Evolutionary conservation across 2,888 invertebrate genomes (phyloP), one percentile per base, ranked within the genome.

Genomic region (Amphipoea oculea): DNA sequence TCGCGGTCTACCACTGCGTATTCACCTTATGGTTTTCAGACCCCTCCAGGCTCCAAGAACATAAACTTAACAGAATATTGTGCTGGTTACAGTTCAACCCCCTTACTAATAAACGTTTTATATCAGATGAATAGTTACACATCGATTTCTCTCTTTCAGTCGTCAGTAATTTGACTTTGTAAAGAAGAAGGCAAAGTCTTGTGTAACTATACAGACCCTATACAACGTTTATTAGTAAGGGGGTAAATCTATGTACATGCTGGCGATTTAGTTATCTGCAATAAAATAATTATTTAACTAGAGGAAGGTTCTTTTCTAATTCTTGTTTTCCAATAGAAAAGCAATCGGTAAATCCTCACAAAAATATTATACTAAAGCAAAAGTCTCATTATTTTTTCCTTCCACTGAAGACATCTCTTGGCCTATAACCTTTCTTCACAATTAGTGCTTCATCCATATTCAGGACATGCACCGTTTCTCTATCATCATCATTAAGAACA

Each of bases 401-500:
- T 48, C 5, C 11, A 14, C 36, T n/a, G 42, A n/a, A 60, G 9
- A 66, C 7, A 29, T 4, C 12, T 40, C 23, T 14, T 57, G n/a
- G 20, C 51, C 36, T n/a, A 62, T 40, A 40, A 70, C 45, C 0
- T 66, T 60, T 11, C 48, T n/a, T 36, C 2, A 45, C 45, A 86
- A 86, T 86, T 83, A 72, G 11, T 63, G n/a, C 42, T 36, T 29
- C 40, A 73, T 86, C 69, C 20, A 66, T 71, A 85, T 79, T 85
- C 79, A 73, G 40, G 17, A n/a, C 76, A 48, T 67, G 45, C 23
- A 48, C 57, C n/a, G 20, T 78, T 68, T n/a, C 6, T 11, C 75
- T 68, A 76, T 79, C 81, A 84, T 88, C 80, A 89, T 89, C 89
- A 87, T 89, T 85, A 88, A 68, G 85, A 89, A 85, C 83, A 85